Conservation (phyloP, 30 jellyfish, hydroid and myxozoan genomes). For the Chrysaora quinquecirrha region DNA sequence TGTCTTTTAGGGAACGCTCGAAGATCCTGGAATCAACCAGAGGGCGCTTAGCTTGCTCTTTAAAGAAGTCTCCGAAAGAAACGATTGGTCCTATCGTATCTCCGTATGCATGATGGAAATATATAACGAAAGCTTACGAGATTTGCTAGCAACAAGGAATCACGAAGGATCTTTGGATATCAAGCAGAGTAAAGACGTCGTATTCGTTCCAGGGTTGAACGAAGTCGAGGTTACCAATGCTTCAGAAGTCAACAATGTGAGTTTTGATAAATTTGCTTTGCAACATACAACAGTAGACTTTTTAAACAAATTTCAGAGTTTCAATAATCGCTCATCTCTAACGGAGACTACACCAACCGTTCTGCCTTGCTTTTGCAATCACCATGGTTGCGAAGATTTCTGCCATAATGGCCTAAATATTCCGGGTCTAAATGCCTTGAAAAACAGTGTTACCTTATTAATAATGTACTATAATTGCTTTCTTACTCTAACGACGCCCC, state of each 20-base stretch:
- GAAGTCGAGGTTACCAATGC: conserved; percentile 76
- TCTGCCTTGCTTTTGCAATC: no score
- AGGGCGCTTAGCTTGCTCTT: conserved; percentile 84
- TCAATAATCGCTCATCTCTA: no score
- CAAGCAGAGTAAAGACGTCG: conserved; percentile 91
- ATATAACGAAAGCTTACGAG: conserved; percentile 91
- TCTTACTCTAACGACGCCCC: no score
- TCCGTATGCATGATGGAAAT: conserved; percentile 86
- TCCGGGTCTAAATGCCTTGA: no score
- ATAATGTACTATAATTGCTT: no score
- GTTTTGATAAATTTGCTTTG: no score
- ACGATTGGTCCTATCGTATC: conserved; percentile 88
- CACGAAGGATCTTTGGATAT: conserved; percentile 73
- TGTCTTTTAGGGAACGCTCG: conserved; percentile 81
- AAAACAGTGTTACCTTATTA: no score
- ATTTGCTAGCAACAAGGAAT: conserved; percentile 69
- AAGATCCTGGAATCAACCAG: conserved; percentile 96
- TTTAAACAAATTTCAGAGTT: no score
- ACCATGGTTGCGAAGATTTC: no score
- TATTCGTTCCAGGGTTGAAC: conserved; percentile 77
- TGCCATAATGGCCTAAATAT: no score
- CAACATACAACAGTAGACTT: no score
- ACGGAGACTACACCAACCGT: no score
- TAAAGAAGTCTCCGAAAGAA: conserved; percentile 62
- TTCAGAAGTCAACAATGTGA: conserved; percentile 83